Evolutionary conservation across 2,888 invertebrate species (phyloP).

Genomic region (Spilarctia lutea): DNA sequence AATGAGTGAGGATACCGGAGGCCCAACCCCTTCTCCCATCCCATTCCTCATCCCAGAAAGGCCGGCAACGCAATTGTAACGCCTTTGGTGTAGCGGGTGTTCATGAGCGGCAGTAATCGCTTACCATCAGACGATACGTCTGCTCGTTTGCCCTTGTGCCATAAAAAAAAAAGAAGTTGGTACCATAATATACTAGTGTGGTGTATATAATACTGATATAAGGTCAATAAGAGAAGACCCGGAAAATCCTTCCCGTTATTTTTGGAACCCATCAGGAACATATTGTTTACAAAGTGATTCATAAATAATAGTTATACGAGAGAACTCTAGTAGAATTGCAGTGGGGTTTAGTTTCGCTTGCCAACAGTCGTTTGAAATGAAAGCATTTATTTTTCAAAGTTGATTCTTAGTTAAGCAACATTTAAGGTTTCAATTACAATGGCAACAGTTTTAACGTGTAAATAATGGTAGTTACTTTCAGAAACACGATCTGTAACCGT

Average conservation of each 20-base stretch:
- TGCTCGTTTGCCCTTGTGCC: too few species aligned
- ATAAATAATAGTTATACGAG: neutral
- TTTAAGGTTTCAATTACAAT: neutral
- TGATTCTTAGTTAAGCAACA: neutral
- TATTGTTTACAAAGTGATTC: neutral
- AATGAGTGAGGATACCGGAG: too few species aligned
- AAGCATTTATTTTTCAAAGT: neutral
- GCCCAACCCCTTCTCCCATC: too few species aligned
- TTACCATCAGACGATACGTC: too few species aligned
- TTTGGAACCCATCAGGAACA: slow-evolving; percentile 8
- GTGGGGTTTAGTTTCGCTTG: neutral
- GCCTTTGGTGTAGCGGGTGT: too few species aligned
- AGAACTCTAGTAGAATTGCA: neutral
- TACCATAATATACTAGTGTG: neutral
- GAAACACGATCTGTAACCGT: neutral
- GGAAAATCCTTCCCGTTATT: neutral
- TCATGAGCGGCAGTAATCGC: too few species aligned
- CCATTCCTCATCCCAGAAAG: too few species aligned
- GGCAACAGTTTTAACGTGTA: neutral
- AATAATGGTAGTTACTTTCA: neutral
- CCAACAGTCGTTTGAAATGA: neutral
- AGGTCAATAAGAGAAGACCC: neutral
- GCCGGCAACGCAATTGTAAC: too few species aligned
- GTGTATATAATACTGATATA: neutral
- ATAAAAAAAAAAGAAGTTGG: too few species aligned